Conservation (phyloP, 1,140 invertebrate species). For the Orussus abietinus region DNA sequence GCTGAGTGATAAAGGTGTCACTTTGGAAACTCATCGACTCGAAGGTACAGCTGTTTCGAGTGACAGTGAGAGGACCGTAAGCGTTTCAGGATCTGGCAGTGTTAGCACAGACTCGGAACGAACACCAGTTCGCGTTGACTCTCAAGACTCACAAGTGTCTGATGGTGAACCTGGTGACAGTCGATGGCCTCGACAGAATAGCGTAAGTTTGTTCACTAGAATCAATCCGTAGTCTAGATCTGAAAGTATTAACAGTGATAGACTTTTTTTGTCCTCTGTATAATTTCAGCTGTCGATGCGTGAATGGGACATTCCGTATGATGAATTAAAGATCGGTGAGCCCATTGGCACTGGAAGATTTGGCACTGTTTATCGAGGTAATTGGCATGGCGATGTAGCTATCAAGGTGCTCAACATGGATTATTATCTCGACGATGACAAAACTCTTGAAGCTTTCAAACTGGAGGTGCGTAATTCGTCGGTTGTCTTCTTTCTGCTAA, state of each 20-base stretch:
- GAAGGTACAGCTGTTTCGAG: conserved; percentile 70
- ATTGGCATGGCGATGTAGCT: conserved; percentile 99
- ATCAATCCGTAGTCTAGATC: conserved; percentile 18
- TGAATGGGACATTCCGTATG: conserved; percentile 97
- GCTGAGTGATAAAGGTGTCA: conserved; percentile 54
- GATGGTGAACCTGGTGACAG: conserved; percentile 60
- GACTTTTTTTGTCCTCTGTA: conserved; percentile 22
- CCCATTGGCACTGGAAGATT: conserved; percentile 88
- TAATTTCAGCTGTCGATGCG: conserved; percentile 74
- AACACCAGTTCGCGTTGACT: conserved; percentile 77
- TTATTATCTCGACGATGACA: conserved; percentile 81
- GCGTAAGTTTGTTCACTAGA: conserved; percentile 57
- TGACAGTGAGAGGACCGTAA: conserved; percentile 84
- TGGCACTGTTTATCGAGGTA: conserved; percentile 90
- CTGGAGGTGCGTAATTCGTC: too few species aligned
- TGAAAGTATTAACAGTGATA: conserved; percentile 8
- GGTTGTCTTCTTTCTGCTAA: too few species aligned
- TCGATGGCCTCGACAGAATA: conserved; percentile 85
- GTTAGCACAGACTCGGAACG: conserved; percentile 79
- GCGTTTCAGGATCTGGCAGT: conserved; percentile 66
- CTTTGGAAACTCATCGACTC: conserved; percentile 59
- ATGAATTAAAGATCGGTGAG: conserved; percentile 85
- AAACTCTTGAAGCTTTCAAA: conserved; percentile 91
- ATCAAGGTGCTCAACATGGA: conserved; percentile 96
- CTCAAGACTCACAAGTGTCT: conserved; percentile 80